These are phyloP conservation scores for Apamea monoglypha DNA, from an alignment of 2,888 invertebrate genomes.

Conservation along the genomic window DNA sequence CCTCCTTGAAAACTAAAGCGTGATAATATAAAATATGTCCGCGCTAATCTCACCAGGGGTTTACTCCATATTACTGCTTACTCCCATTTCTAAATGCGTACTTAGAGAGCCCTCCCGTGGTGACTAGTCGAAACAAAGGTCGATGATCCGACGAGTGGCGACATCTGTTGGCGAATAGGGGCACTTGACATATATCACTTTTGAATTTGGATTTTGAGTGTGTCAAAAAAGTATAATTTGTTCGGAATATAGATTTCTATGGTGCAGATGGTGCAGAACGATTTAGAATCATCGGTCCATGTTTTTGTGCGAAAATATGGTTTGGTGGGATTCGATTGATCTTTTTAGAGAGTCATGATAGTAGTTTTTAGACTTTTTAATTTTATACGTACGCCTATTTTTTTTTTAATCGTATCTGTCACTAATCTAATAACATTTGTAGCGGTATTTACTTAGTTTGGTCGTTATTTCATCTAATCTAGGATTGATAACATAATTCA, in stretches of 20 bases:
- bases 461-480: not conserved
- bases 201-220: not conserved
- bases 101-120: slow-evolving; percentile 65
- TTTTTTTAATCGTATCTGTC: not conserved
- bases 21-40: slow-evolving; percentile 40
- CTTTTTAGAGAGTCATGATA: not conserved
- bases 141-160: slow-evolving; percentile 51
- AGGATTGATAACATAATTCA: not conserved
- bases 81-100: slow-evolving; percentile 56
- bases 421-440: not conserved
- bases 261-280: too few relatives aligned
- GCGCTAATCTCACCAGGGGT: slow-evolving; percentile 51
- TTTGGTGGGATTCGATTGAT: not conserved
- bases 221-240: not conserved
- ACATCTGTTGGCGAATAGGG: slow-evolving; percentile 71
- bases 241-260: not conserved
- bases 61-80: slow-evolving; percentile 38
- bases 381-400: not conserved
- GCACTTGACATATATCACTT: slow-evolving; percentile 11
- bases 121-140: slow-evolving; percentile 48
- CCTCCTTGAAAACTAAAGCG: slow-evolving; percentile 21
- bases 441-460: not conserved
- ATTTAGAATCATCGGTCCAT: too few relatives aligned
- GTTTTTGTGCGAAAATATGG: not conserved
- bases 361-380: not conserved